Evolutionary conservation across 2,888 invertebrate genomes (phyloP), one percentile per base, ranked within the genome.

Genomic region (Argyra leucocephala): DNA sequence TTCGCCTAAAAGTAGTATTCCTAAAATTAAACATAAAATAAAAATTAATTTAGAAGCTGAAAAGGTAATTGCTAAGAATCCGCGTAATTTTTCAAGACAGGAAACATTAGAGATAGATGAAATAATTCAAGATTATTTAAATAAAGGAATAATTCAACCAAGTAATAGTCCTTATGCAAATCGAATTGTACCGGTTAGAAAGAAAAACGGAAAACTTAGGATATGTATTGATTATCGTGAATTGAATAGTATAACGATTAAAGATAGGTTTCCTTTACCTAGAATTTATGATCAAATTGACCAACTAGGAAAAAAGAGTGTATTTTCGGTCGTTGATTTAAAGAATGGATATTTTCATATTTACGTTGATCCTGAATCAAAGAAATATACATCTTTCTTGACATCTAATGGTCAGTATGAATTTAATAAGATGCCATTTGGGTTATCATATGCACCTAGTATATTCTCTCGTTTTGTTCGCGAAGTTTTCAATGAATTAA

Each of bases 151-250:
- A 2, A 69, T 76, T 9, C 67, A 69, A 61, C 72, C 71, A 1
- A 72, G 72, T 10, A 61, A 58, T 57, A 75, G 74, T 0, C 72
- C 75, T 2, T 76, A 72, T 63, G 70, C n/a, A n/a, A n/a, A n/a
- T 24, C 65, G 57, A 21, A 66, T 69, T 3, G 69, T 69, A 10
- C 63, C 74, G 9, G 71, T 73, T 24, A 57, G 26, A 22, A 69
- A 69, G 63, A 70, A 68, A 37, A 64, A 68, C 23, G 67, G 65
- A 7, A 61, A 23, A 10, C 62, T 36, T 4, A 48, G 68, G n/a
- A n/a, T n/a, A n/a, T n/a, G 78, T 67, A 71, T 80, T 0, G 78
- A 80, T 66, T 81, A 75, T 67, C 66, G 79, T 10, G 67, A 69
- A 24, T 61, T 79, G 1, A 80, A 80, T 69, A 65, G 67, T 18